phyloP scores from a whole-genome alignment of 1,140 invertebrate species.

The Glossosoma conforme region DNA sequence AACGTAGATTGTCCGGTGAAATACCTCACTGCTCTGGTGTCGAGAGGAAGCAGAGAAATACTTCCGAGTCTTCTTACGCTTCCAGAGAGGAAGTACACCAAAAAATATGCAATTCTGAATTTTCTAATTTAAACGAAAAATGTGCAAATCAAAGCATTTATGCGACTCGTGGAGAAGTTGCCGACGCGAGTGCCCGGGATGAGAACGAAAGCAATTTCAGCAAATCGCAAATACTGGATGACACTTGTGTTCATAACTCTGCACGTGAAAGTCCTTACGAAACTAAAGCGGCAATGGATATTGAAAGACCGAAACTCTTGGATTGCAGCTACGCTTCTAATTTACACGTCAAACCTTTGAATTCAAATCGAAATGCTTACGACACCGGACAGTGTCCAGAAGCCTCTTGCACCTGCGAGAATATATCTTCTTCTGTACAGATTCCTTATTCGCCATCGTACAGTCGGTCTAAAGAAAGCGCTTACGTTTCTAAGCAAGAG shows the following conservation, averaged over 20 bases:
- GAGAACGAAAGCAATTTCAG: too few species aligned
- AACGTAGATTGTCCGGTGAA: conserved; percentile 2
- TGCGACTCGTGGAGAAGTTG: too few species aligned
- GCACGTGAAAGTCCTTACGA: conserved; percentile 14
- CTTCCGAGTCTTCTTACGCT: conserved; percentile 36
- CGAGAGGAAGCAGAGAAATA: conserved; percentile 12
- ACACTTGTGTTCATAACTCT: too few species aligned
- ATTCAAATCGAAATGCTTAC: too few species aligned
- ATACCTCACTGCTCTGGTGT: conserved; percentile 1
- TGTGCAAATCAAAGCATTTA: too few species aligned
- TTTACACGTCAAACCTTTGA: conserved; percentile 15
- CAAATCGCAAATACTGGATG: too few species aligned
- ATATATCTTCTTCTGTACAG: conserved; percentile 24
- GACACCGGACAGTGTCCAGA: too few species aligned
- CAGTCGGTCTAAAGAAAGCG: conserved; percentile 42
- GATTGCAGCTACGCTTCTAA: conserved; percentile 37
- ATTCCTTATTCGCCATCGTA: conserved; percentile 14
- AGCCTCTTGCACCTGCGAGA: conserved; percentile 22
- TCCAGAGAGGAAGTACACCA: conserved; percentile 30
- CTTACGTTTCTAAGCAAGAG: conserved; percentile 49
- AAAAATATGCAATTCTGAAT: too few species aligned
- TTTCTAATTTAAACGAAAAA: too few species aligned
- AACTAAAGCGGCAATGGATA: conserved; percentile 7
- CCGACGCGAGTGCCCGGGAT: too few species aligned
- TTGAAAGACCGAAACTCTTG: conserved; percentile 34